A percentile compares a stretch with the other conserved stretches of the same genome.
These are phyloP conservation scores for Eumacrocentrus americanus DNA, from an alignment of 2,888 invertebrate species.

Conservation along the genomic window DNA sequence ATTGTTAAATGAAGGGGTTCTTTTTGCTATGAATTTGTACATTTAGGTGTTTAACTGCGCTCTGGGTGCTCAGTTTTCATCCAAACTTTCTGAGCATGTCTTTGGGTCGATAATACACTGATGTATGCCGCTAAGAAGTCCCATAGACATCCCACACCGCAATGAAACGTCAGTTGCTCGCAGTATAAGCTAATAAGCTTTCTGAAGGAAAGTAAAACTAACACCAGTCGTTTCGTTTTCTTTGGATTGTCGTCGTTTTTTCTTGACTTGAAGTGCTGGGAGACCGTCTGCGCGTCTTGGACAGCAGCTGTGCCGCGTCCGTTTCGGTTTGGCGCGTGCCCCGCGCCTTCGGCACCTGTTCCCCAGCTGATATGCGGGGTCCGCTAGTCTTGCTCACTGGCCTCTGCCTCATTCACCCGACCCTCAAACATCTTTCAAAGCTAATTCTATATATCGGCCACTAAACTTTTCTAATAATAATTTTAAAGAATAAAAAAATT, in stretches of 20 bases:
- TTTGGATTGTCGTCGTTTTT: constrained; percentile 27
- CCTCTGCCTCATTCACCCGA: neutral
- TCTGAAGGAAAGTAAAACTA: neutral
- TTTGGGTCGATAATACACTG: too few species aligned
- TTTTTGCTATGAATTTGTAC: too few species aligned
- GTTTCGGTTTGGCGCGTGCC: constrained; percentile 59
- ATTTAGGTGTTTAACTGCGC: too few species aligned
- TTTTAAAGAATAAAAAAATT: neutral
- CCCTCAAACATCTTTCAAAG: neutral
- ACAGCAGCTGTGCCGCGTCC: constrained; percentile 50
- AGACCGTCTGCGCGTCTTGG: constrained; percentile 28
- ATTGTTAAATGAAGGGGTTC: too few species aligned
- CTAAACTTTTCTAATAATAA: neutral
- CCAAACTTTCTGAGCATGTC: too few species aligned
- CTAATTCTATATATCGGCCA: neutral
- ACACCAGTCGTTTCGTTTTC: constrained; percentile 27
- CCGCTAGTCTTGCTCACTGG: constrained; percentile 32
- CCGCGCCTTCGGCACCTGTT: constrained; percentile 56
- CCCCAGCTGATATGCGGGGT: constrained; percentile 57
- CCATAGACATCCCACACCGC: too few species aligned
- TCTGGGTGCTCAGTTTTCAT: too few species aligned
- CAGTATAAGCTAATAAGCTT: neutral
- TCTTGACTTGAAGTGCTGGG: constrained; percentile 30
- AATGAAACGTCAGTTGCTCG: too few species aligned
- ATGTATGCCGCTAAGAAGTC: too few species aligned